A percentile compares a stretch with the other conserved stretches of the same genome.
Evolutionary conservation across 2,113 vertebrate species (phyloP).

Genomic region (Pseudorhombus dupliciocellatus): DNA sequence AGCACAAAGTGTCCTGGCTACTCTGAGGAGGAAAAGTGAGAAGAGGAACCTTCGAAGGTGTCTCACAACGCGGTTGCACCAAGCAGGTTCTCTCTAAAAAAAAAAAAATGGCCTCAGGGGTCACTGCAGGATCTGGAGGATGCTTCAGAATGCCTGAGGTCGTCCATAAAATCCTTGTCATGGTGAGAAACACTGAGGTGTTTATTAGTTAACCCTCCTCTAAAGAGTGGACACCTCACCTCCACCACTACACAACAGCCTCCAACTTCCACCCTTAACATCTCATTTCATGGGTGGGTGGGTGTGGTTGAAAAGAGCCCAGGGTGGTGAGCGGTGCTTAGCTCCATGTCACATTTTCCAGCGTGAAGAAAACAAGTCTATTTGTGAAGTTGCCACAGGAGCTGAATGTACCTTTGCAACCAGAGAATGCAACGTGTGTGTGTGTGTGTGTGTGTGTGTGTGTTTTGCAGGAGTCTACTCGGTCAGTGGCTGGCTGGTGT

Average conservation of each 20-base stretch:
- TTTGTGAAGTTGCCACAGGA: constrained; percentile 69
- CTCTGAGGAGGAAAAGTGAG: constrained; percentile 14
- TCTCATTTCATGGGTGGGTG: constrained; percentile 56
- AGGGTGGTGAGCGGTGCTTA: constrained; percentile 46
- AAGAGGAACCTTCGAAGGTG: constrained; percentile 22
- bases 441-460: constrained; percentile 19
- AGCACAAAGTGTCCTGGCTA: constrained; percentile 41
- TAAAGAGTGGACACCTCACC: background rate
- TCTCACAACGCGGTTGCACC: background rate
- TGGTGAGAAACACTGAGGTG: background rate
- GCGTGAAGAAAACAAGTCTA: constrained; percentile 75
- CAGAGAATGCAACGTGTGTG: constrained; percentile 33
- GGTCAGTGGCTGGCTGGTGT: constrained; percentile 36
- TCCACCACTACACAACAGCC: constrained; percentile 40
- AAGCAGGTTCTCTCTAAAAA: background rate
- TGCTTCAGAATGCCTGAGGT: background rate
- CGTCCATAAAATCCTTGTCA: background rate
- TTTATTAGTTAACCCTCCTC: constrained; percentile 21
- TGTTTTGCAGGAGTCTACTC: constrained; percentile 16
- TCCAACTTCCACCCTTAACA: constrained; percentile 62
- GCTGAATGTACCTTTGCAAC: constrained; percentile 72
- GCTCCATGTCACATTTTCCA: constrained; percentile 72
- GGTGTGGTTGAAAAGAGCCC: constrained; percentile 50
- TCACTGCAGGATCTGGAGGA: background rate
- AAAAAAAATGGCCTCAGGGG: background rate